phyloP scores from a whole-genome alignment of 2,113 vertebrate genomes.

The Glaucomys volans region DNA sequence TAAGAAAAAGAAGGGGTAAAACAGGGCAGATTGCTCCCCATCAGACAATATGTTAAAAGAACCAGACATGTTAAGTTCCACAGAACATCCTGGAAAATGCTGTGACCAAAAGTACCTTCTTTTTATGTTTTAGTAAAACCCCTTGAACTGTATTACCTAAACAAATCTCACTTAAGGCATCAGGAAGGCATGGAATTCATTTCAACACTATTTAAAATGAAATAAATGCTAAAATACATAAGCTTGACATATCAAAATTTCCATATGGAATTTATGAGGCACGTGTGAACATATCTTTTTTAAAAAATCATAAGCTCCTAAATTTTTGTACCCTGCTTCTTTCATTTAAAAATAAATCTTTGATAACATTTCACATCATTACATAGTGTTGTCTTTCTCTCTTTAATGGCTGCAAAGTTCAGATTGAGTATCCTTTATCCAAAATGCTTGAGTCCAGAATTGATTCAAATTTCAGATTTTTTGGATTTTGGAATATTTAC shows the following conservation, averaged over 20 bases:
- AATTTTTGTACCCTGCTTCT: not conserved
- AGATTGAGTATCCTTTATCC: not conserved
- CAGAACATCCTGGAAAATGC: constrained; percentile 75
- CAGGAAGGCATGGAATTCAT: constrained; percentile 5
- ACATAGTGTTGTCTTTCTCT: not conserved
- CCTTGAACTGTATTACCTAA: constrained; percentile 42
- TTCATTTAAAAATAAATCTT: constrained; percentile 32
- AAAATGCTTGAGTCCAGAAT: not conserved
- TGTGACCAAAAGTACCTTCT: constrained; percentile 73
- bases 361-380: not conserved
- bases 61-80: constrained; percentile 87
- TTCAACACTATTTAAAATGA: constrained; percentile 38
- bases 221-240: constrained; percentile 36
- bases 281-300: not conserved
- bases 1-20: constrained; percentile 57
- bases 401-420: not conserved
- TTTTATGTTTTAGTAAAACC: constrained; percentile 52
- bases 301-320: not conserved
- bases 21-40: constrained; percentile 78
- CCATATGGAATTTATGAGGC: not conserved
- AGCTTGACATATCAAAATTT: not conserved
- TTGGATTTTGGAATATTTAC: not conserved
- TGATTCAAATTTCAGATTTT: not conserved
- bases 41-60: constrained; percentile 88
- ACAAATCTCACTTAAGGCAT: constrained; percentile 28